Evolutionary conservation across 2,888 invertebrate genomes (phyloP), one percentile per base, ranked within the genome.

Genomic region (Stenodema calcarata): DNA sequence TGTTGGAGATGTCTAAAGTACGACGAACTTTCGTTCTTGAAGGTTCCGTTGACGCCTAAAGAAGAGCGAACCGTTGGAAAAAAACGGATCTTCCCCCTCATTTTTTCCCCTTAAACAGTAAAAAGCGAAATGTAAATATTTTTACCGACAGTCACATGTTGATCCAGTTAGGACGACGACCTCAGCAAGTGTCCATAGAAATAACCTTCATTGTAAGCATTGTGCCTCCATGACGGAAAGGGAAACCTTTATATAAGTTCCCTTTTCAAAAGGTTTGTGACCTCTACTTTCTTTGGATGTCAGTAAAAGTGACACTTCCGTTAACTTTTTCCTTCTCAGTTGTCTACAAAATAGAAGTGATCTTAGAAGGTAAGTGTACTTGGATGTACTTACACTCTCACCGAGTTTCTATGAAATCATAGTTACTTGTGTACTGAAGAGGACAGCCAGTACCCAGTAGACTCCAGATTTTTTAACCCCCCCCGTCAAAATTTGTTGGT

Each of bases 161-260:
- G 18, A 73, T 35, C 14, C 35, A 35, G 35, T 73, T 73, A 30
- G 73, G 73, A n/a, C 73, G 73, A 35, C 35, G 41, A 73, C 73
- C 73, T 35, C 12, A 3, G 14, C 16, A n/a, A 30, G 18, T 3
- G 69, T n/a, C 28, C 69, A 4, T 11, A 73, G 41, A 54, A 54
- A n/a, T 3, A 18, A n/a, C 35, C 3, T 73, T n/a, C 35, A 62
- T 23, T 62, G 50, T 27, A 0, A 16, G 35, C 35, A 73, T 35
- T 35, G 30, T 35, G 35, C 7, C 18, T 78, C 44, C 23, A 44
- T 78, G 78, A 78, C 78, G 78, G 78, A 78, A 78, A 78, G 78
- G 78, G 78, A 78, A 78, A 78, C 42, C 78, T 18, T 76, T 78
- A 42, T n/a, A n/a, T 78, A 78, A 78, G 78, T 78, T 78, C 47